Base-by-base conservation (phyloP, 2,888 invertebrate genomes). In the Vesta saturnalis region DNA sequence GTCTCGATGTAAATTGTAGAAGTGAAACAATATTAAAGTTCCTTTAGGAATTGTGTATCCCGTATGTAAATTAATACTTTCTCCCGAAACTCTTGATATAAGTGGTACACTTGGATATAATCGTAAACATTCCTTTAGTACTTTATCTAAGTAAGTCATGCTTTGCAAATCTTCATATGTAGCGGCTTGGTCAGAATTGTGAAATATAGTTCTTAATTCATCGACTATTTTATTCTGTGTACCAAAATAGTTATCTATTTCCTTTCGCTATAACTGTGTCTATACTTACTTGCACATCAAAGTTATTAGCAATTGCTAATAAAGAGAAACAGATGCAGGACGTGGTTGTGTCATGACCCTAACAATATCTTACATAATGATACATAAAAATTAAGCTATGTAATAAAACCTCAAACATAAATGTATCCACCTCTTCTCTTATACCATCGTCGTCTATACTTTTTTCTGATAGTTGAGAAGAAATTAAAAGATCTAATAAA, bases 31-130 rank as follows among this genome's bases (percentile, higher is more conserved):
- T 2, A 43, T 3, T n/a, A 43, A n/a, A 6, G 43, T 43, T 2
- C 43, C 43, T 43, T 43, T 43, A 10, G 43, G 43, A 43, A 91
- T 30, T 78, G 80, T 52, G 30, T 77, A 76, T 18, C 80, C 80
- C 18, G 71, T 68, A 19, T 68, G 69, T 0, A 79, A 77, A 1
- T 62, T 39, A 12, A 77, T 71, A 39, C 78, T 78, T 62, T 79
- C 79, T n/a, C 76, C 76, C 1, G 76, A 55, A 4, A 59, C 12
- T 61, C 91, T 85, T 1, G 88, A 87, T 76, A 91, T 89, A 75
- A 89, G 87, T 19, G 88, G 88, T 2, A 91, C 91, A 70, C 90
- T 90, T 1, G 91, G 91, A 75, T 89, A 91, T 3, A 91, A 78
- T 23, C 91, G 80, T 19, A 91, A 76, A 0, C 88, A 85, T 77